phyloP scores from a whole-genome alignment of 2,113 vertebrate genomes.

The Peucedramus taeniatus region DNA sequence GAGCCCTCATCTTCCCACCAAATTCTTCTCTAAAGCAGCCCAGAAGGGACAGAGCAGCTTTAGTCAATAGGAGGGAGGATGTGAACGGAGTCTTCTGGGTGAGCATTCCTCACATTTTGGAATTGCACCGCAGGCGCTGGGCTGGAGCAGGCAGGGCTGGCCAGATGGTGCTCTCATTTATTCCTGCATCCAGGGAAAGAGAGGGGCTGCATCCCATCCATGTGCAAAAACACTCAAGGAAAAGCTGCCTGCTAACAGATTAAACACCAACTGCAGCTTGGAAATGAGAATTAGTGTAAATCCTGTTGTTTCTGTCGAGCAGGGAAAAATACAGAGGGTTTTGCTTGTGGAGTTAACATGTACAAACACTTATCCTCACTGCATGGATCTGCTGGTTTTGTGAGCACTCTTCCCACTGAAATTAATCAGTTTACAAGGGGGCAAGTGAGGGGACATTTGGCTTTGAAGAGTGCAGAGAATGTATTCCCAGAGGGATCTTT shows the following conservation, averaged over 20 bases:
- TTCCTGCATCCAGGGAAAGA: not conserved
- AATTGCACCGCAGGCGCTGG: constrained; percentile 15
- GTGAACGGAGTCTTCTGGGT: constrained; percentile 21
- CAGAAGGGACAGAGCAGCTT: constrained; percentile 53
- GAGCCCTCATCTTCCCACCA: constrained; percentile 39
- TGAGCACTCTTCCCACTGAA: not conserved
- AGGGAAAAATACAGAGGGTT: not conserved
- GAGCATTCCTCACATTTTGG: constrained; percentile 55
- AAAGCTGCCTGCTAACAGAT: not conserved
- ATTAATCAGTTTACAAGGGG: constrained; percentile 16
- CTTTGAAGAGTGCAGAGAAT: constrained; percentile 25
- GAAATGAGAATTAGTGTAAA: not conserved
- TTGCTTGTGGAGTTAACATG: not conserved
- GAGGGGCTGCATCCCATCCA: not conserved
- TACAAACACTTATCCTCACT: not conserved
- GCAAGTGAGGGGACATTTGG: not conserved
- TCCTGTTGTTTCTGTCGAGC: not conserved
- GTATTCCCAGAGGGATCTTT: constrained; percentile 23
- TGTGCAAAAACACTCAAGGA: not conserved
- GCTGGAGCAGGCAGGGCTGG: not conserved
- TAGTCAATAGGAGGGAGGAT: constrained; percentile 48
- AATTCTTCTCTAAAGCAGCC: not conserved
- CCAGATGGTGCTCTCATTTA: constrained; percentile 28
- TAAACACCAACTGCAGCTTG: not conserved
- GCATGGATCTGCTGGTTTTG: not conserved